Evolutionary conservation across 2,113 vertebrate species (phyloP).

Genomic region (Amphilophus citrinellus): DNA sequence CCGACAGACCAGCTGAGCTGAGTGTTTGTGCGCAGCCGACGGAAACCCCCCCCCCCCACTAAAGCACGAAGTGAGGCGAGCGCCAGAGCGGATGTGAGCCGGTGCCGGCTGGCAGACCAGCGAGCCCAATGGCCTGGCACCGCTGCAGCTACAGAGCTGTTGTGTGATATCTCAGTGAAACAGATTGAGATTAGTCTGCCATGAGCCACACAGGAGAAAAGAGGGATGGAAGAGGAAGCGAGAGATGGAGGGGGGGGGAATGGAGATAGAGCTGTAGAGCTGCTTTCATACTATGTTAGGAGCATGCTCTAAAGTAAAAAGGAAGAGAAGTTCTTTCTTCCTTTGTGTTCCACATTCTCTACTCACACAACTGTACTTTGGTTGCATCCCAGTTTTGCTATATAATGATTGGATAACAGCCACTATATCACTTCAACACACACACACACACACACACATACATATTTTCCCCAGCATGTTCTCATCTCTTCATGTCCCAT

Average conservation of each 20-base stretch:
- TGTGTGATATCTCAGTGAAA: slow-evolving; percentile 78
- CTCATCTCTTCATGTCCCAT: neutral
- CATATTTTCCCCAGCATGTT: neutral
- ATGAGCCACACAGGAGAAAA: slow-evolving; percentile 67
- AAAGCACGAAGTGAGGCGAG: neutral
- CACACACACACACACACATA: neutral
- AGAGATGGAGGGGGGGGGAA: slow-evolving; percentile 19
- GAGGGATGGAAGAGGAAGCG: slow-evolving; percentile 34
- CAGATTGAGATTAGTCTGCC: slow-evolving; percentile 80
- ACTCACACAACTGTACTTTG: slow-evolving; percentile 9
- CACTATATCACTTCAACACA: slow-evolving; percentile 25
- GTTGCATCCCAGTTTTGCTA: slow-evolving; percentile 6
- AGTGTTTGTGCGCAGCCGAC: slow-evolving; percentile 34
- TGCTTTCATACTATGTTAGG: slow-evolving; percentile 35
- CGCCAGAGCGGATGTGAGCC: slow-evolving; percentile 27
- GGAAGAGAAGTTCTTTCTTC: slow-evolving; percentile 18
- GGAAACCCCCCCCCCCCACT: slow-evolving; percentile 30
- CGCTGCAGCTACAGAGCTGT: slow-evolving; percentile 54
- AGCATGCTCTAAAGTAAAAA: slow-evolving; percentile 23
- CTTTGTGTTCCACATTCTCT: slow-evolving; percentile 15
- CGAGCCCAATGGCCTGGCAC: slow-evolving; percentile 61
- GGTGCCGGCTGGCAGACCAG: slow-evolving; percentile 45
- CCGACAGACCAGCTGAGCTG: neutral
- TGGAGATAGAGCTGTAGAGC: slow-evolving; percentile 24
- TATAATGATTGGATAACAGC: slow-evolving; percentile 17